Evolutionary conservation across 2,113 vertebrate species (phyloP), one percentile per base, ranked within the genome.

Genomic region (Leptocoma aspasia): DNA sequence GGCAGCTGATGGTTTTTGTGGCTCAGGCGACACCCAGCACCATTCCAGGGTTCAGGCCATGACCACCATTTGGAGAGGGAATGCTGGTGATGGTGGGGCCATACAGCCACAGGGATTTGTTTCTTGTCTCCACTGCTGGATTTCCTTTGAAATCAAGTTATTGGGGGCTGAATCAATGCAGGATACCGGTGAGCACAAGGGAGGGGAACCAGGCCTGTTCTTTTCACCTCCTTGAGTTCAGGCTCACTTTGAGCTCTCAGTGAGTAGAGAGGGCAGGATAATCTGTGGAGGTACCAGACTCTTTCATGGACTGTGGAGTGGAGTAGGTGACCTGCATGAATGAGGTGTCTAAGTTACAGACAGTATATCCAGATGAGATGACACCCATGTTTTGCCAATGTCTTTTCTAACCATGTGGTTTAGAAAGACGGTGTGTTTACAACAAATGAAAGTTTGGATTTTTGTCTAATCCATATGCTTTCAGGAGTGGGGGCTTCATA

Each of bases 131-230:
- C 24, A 33, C 8, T 63, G 19, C 37, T 75, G 47, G 27, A 49
- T 70, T 77, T 72, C 54, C 69, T 33, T 45, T 56, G 63, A 90
- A 87, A 77, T 27, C 11, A 45, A 50, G 44, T 45, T 60, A 14
- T 10, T 28, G 13, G 49, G 37, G 19, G 17, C 57, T 71, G 35
- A 83, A 63, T 63, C 57, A 59, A 37, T 61, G 63, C 30, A 54
- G 13, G 44, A 37, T 0, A 0, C 1, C 0, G 14, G 28, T 6
- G 10, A 30, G 30, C 1, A 3, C 28, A 60, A 17, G n/a, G 9
- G 15, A 59, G 47, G 16, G 71, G 37, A 26, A 56, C 12, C 27
- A 20, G 10, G 37, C 30, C n/a, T 57, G 9, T 65, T 60, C 18
- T 81, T 83, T 68, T 28, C 9, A 41, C 15, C 11, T 65, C 27